Conservation (phyloP, 2,797 vertebrate genomes). For the Bufotes viridis region DNA sequence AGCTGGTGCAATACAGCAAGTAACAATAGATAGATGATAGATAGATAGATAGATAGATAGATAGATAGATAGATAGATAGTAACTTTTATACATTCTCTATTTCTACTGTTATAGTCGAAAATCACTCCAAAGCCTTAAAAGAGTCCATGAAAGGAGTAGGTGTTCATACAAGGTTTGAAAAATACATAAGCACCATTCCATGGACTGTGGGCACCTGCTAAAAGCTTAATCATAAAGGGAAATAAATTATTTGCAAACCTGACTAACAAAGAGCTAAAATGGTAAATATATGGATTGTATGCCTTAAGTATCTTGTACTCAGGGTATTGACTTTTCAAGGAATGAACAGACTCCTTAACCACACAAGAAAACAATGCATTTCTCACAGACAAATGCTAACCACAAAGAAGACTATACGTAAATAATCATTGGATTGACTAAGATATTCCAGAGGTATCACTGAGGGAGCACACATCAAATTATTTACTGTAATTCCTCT, state of each 20-base stretch:
- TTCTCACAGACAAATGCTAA: slow-evolving; percentile 14
- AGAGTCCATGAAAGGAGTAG: not conserved
- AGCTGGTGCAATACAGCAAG: no score
- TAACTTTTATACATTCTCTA: not conserved
- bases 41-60: no score
- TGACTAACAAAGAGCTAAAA: not conserved
- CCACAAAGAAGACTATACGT: slow-evolving; percentile 24
- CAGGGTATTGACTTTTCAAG: slow-evolving; percentile 11
- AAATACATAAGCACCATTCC: not conserved
- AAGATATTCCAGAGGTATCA: not conserved
- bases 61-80: not conserved
- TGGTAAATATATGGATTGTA: not conserved
- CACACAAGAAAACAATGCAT: slow-evolving; percentile 25
- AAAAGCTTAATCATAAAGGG: slow-evolving; percentile 1
- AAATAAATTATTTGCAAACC: not conserved
- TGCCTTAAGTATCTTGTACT: not conserved
- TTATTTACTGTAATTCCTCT: slow-evolving; percentile 29
- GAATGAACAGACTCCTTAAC: slow-evolving; percentile 37
- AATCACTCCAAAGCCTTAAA: not conserved
- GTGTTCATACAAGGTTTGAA: not conserved
- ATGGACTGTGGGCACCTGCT: not conserved
- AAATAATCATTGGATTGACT: slow-evolving; percentile 18
- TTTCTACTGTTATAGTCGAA: not conserved
- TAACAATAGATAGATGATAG: no score
- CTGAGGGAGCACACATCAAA: not conserved